Evolutionary conservation across 2,888 invertebrate species (phyloP), one percentile per base, ranked within the genome.

Genomic region (Drosophila fungiperda): DNA sequence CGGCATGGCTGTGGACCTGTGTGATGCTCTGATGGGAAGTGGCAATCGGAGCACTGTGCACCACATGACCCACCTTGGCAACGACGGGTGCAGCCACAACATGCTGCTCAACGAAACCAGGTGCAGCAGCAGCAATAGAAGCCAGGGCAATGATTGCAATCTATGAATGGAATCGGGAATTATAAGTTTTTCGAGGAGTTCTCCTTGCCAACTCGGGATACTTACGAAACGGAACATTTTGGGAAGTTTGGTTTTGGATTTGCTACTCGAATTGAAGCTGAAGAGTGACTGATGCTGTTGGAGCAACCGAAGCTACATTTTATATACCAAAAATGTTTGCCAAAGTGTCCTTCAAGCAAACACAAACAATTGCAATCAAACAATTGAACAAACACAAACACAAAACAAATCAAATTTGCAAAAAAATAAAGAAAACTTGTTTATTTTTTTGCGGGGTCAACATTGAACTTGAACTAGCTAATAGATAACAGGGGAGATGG

Each of bases 1-100:
- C 93, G 23, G 94, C 94, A 2, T 94, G 93, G 49, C 93, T 93
- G 63, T 92, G 94, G n/a, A 94, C 90, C 73, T 94, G 94, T 1
- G 94, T 90, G 35, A 94, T 93, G 60, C 94, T 94, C 82, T 95
- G 94, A 68, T 95, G 94, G 15, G 95, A 95, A 0, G 94, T 93
- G 4, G 95, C 93, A 9, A 91, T 74, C 23, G 75, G 94, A 84
- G 94, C 94, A 35, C 87, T 83, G 62, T 92, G 91, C 1, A 93
- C 90, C 20, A 91, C 83, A 33, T 85, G 76, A 40, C 91, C 92
- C n/a, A 93, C 66, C 62, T 92, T 92, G 48, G 91, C 86, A 36
- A 93, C 80, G 23, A 91, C 83, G 12, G 92, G 92, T 33, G 87
- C 73, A 15, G 90, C 88, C 50, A 93, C 78, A 40, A 89, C 85